Evolutionary conservation across 2,797 vertebrate genomes (phyloP).

Genomic region (Cyprinella venusta): DNA sequence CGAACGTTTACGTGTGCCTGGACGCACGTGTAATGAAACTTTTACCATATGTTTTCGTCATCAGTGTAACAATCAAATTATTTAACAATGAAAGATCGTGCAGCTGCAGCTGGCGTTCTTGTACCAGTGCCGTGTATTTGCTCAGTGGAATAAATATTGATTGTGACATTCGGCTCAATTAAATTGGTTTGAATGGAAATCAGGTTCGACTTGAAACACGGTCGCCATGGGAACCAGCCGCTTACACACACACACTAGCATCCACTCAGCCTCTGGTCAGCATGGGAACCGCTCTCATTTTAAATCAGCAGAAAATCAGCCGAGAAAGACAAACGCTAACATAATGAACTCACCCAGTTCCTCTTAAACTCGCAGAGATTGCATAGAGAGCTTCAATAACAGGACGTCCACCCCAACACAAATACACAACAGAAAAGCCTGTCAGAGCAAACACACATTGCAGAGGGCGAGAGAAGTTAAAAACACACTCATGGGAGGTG

Average conservation of each 20-base stretch:
- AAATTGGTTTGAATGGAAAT: constrained; percentile 73
- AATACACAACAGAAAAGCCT: constrained; percentile 40
- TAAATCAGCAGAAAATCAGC: constrained; percentile 19
- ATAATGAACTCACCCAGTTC: constrained; percentile 37
- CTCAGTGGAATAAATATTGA: constrained; percentile 72
- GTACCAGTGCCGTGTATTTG: constrained; percentile 59
- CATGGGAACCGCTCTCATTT: constrained; percentile 22
- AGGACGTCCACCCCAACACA: constrained; percentile 35
- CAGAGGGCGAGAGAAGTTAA: neutral
- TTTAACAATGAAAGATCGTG: constrained; percentile 33
- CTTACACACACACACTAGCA: constrained; percentile 48
- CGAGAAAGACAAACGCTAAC: constrained; percentile 7
- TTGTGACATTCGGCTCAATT: constrained; percentile 77
- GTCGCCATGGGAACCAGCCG: constrained; percentile 69
- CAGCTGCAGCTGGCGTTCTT: constrained; percentile 36
- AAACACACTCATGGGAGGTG: constrained; percentile 57
- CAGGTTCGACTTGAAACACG: constrained; percentile 72
- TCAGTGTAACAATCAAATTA: constrained; percentile 28
- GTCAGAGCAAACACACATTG: constrained; percentile 19
- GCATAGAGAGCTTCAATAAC: constrained; percentile 33
- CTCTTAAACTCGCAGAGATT: constrained; percentile 8
- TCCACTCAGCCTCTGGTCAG: constrained; percentile 15
- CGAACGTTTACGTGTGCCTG: constrained; percentile 15
- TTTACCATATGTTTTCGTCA: constrained; percentile 36
- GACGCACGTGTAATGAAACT: constrained; percentile 33